phyloP scores from a whole-genome alignment of 2,888 invertebrate genomes.

The Tetranychus truncatus region DNA sequence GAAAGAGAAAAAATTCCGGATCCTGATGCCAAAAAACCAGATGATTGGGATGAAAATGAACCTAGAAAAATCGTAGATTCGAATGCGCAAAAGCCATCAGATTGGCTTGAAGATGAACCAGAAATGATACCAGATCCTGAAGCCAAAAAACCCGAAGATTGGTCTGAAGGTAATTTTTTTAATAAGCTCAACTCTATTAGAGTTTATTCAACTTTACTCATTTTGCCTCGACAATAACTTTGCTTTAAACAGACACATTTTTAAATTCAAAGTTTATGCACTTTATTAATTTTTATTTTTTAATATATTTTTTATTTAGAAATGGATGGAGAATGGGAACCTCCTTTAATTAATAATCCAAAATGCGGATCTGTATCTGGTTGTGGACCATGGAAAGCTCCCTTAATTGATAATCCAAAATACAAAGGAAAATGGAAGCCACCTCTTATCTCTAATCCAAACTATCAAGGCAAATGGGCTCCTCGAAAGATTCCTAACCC shows the following conservation, averaged over 20 bases:
- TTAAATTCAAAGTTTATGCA: background rate
- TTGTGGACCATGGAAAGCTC: conserved; percentile 76
- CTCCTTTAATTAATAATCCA: conserved; percentile 78
- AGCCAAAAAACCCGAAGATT: conserved; percentile 78
- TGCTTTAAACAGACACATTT: too few species aligned
- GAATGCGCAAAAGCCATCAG: conserved; percentile 61
- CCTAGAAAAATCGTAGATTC: conserved; percentile 74
- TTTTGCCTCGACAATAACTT: too few species aligned
- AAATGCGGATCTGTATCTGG: conserved; percentile 58
- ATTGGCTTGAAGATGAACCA: conserved; percentile 82
- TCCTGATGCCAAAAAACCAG: conserved; percentile 23
- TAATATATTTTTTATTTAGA: conserved; percentile 47
- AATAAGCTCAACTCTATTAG: too few species aligned
- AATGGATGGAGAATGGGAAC: conserved; percentile 98
- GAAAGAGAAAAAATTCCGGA: conserved; percentile 52
- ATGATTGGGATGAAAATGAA: conserved; percentile 61
- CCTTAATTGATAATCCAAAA: conserved; percentile 64
- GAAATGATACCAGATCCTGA: conserved; percentile 62
- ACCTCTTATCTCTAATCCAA: conserved; percentile 39
- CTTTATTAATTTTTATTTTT: background rate
- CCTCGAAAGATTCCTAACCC: conserved; percentile 70
- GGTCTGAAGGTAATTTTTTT: conserved; percentile 35
- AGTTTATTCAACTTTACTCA: too few species aligned
- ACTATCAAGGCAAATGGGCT: conserved; percentile 40
- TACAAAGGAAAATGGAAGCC: conserved; percentile 93